These are phyloP conservation scores for Stichopus horrens DNA, from an alignment of 53 echinoderm and acorn worm genomes.

Conservation along the genomic window DNA sequence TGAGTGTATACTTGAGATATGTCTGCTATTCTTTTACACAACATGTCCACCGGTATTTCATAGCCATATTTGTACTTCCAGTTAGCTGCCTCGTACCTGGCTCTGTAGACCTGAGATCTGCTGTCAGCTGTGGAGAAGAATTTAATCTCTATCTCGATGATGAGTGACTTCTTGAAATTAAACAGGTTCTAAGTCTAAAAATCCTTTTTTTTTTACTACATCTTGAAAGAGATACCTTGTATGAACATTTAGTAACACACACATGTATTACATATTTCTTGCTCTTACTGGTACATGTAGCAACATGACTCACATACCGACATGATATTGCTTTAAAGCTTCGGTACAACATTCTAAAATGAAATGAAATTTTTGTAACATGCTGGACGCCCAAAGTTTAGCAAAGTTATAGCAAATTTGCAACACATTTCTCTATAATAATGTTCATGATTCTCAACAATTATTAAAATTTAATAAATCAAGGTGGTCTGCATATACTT, in stretches of 20 bases:
- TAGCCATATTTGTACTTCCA: slow-evolving; percentile 99
- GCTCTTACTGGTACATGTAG: too few species aligned
- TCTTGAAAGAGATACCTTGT: neutral
- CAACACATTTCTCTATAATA: too few species aligned
- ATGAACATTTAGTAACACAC: neutral
- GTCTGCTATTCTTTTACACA: slow-evolving; percentile 94
- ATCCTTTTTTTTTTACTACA: neutral
- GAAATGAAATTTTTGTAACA: too few species aligned
- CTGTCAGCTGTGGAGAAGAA: slow-evolving; percentile 79
- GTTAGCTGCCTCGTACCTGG: slow-evolving; percentile 89
- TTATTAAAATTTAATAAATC: too few species aligned
- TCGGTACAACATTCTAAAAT: too few species aligned
- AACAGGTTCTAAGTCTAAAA: neutral
- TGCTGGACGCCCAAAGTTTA: too few species aligned
- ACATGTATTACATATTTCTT: neutral
- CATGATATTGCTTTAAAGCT: too few species aligned
- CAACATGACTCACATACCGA: too few species aligned
- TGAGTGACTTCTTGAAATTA: neutral
- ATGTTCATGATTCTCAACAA: too few species aligned
- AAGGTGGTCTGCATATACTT: too few species aligned
- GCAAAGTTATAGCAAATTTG: too few species aligned
- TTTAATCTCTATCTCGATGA: neutral
- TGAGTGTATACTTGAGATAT: slow-evolving; percentile 99
- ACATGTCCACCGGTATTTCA: slow-evolving; percentile 95
- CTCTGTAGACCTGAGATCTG: slow-evolving; percentile 87